Evolutionary conservation across 2,888 invertebrate genomes (phyloP), one percentile per base, ranked within the genome.

Genomic region (Thumatha senex): DNA sequence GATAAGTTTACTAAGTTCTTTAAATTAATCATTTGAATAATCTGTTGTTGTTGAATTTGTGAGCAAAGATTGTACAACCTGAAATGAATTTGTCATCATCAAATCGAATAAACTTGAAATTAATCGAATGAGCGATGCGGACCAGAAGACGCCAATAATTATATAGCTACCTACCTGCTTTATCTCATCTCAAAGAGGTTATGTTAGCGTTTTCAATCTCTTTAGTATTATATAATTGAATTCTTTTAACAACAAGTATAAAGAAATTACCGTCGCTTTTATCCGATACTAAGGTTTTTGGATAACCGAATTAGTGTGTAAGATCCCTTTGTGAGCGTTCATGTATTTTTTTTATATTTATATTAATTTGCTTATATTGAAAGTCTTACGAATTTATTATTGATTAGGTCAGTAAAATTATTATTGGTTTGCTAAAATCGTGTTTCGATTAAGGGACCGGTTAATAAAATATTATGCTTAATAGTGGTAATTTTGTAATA

Each of bases 141-240:
- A 68, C 63, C 69, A 24, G 18, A 24, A 24, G 5, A 24, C 18
- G 18, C 5, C 5, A 4, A 2, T 5, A 24, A 24, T 24, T 4
- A 24, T 24, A 4, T 4, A 24, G 5, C 5, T 4, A 5, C 18
- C 74, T 67, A 73, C 74, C 74, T 67, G 72, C 74, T 72, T 74
- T 74, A 78, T 76, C 80, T 82, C 82, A 83, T 78, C 79, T 82
- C 84, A 85, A 85, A 83, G 83, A 82, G 82, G 80, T 82, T 77
- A 76, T 79, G 82, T 82, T 83, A 84, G 85, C 84, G 83, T 80
- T 85, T 88, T 86, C 86, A 87, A 87, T 86, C 85, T 85, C 64
- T 78, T 80, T 84, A 85, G 80, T 78, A 84, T 84, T 85, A 88
- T 84, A 80, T 88, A 88, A 88, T 87, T 86, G 86, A 86, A 88